Evolutionary conservation across 2,888 invertebrate species (phyloP), one percentile per base, ranked within the genome.

Genomic region (Hoplodrina ambigua): DNA sequence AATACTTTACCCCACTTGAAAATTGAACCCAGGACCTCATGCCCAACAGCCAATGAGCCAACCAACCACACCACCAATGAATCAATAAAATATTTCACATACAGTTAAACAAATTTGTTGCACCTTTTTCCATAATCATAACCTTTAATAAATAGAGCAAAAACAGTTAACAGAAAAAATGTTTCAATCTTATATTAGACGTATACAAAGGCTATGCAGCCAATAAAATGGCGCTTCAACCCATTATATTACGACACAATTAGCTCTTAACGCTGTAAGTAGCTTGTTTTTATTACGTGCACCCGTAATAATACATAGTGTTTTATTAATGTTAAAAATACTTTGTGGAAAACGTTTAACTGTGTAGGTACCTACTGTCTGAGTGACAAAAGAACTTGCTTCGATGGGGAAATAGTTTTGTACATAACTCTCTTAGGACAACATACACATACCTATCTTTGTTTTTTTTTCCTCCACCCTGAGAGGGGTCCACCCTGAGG

Each of bases 311-410:
- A 78, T 73, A 78, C 30, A 30, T 4, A 5, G 17, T 30, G 55
- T 69, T 74, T 69, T 78, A 78, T 69, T 54, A 46, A 60, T 70
- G 50, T 77, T 73, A 65, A 50, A 56, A 53, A 62, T 17, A 52
- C 10, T 25, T 20, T 30, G 62, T 20, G 7, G 4, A 10, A 53
- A 25, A 49, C 49, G 5, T 56, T 33, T 13, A 53, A 41, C 52
- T 49, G 55, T 33, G 33, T 15, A 33, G 37, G 19, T 10, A 25
- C 2, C 2, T 25, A 20, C 46, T 46, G 17, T 17, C 20, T 46
- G 17, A 57, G 6, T 30, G 15, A 17, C 37, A 56, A 13, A 44
- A 20, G 4, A 4, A 41, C 54, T 44, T n/a, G 15, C 53, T 69
- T 25, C 11, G 13, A n/a, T n/a, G 13, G 49, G 58, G 10, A 56